Evolutionary conservation across 1,140 invertebrate genomes (phyloP).

Genomic region (Aphelenchoides fujianensis): DNA sequence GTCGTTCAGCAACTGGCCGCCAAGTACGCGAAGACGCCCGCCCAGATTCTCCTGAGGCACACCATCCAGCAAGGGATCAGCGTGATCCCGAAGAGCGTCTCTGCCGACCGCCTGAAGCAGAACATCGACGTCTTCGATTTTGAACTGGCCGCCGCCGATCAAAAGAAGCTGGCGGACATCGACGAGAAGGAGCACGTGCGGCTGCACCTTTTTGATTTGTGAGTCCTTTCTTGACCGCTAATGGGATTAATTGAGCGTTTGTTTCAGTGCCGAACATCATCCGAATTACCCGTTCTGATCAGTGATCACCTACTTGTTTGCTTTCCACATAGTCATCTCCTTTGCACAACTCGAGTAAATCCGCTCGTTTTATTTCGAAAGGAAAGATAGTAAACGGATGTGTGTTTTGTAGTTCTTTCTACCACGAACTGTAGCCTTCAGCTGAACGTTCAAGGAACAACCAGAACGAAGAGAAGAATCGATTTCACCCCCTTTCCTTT

Average conservation of each 20-base stretch:
- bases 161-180: constrained; percentile 10
- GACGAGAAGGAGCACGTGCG: neutral
- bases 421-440: too few relatives aligned
- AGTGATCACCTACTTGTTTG: too few relatives aligned
- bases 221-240: neutral
- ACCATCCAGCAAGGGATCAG: constrained; percentile 56
- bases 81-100: neutral
- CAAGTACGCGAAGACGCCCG: constrained; percentile 67
- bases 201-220: constrained; percentile 11
- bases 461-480: too few relatives aligned
- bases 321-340: too few relatives aligned
- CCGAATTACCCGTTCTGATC: constrained; percentile 31
- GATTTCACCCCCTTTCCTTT: too few relatives aligned
- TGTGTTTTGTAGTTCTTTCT: too few relatives aligned
- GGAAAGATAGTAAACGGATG: too few relatives aligned
- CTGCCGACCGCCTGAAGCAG: constrained; percentile 45
- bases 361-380: too few relatives aligned
- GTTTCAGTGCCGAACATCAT: constrained; percentile 37
- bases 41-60: constrained; percentile 67
- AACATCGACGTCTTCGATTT: constrained; percentile 61
- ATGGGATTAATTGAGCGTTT: constrained; percentile 17
- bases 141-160: constrained; percentile 20
- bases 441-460: too few relatives aligned
- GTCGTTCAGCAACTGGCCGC: constrained; percentile 67
- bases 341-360: too few relatives aligned